phyloP scores from a whole-genome alignment of 2,797 vertebrate genomes.

The Gephyroberyx darwinii region DNA sequence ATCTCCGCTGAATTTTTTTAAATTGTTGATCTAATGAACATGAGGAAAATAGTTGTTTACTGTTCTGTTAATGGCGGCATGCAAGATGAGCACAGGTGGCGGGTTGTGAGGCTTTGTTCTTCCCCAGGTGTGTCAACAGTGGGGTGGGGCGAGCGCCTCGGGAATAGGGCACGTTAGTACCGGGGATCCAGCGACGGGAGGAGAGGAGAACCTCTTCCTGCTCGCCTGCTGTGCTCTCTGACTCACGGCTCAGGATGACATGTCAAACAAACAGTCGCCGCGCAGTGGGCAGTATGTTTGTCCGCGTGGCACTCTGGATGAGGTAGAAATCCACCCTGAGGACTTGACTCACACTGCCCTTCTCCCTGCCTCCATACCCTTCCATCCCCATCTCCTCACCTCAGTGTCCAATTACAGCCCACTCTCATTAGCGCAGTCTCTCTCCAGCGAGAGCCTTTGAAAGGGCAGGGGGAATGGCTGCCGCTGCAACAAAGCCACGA shows the following conservation, averaged over 20 bases:
- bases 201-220: slow-evolving; percentile 21
- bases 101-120: slow-evolving; percentile 43
- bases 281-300: slow-evolving; percentile 56
- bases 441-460: slow-evolving; percentile 81
- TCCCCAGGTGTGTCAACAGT: slow-evolving; percentile 55
- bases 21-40: slow-evolving; percentile 24
- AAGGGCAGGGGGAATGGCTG: slow-evolving; percentile 78
- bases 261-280: slow-evolving; percentile 54
- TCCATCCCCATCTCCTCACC: slow-evolving; percentile 73
- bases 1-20: slow-evolving; percentile 2
- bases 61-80: slow-evolving; percentile 24
- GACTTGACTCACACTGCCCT: slow-evolving; percentile 77
- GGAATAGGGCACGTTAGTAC: slow-evolving; percentile 44
- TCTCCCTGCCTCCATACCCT: slow-evolving; percentile 69
- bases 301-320: slow-evolving; percentile 49
- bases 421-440: slow-evolving; percentile 80
- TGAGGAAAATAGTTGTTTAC: slow-evolving; percentile 27
- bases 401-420: slow-evolving; percentile 82
- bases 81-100: slow-evolving; percentile 38
- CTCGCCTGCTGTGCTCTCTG: slow-evolving; percentile 40
- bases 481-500: slow-evolving; percentile 77
- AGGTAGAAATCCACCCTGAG: slow-evolving; percentile 64
- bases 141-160: slow-evolving; percentile 17
- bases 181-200: slow-evolving; percentile 36
- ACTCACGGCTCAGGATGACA: slow-evolving; percentile 51